Conservation (phyloP, 2,797 vertebrate species). For the Loriculus beryllinus region DNA sequence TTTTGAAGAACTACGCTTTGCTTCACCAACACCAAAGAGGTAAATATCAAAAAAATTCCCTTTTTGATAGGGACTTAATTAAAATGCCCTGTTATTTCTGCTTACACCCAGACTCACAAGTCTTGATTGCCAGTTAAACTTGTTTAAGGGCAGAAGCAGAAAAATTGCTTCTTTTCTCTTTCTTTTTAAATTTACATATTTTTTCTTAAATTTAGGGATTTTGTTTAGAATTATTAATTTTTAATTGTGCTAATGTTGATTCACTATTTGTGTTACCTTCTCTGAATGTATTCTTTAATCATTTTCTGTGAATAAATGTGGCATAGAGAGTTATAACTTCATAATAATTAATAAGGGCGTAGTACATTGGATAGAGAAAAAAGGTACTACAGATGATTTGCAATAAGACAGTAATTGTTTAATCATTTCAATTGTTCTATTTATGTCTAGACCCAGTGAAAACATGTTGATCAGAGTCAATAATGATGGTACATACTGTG, state of each 20-base stretch:
- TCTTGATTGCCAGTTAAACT: not conserved
- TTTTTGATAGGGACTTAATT: not conserved
- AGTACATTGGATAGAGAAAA: not conserved
- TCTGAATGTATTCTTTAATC: not conserved
- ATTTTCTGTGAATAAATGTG: not conserved
- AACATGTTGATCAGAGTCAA: slow-evolving; percentile 99
- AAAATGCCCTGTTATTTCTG: not conserved
- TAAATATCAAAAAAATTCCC: slow-evolving; percentile 54
- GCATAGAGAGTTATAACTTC: not conserved
- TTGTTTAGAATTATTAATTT: not conserved
- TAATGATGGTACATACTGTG: slow-evolving; percentile 97
- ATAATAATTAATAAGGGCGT: not conserved
- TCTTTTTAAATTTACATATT: not conserved
- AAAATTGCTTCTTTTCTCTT: not conserved
- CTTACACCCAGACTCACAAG: not conserved
- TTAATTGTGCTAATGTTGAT: not conserved
- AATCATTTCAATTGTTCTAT: not conserved
- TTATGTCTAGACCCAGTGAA: slow-evolving; percentile 89
- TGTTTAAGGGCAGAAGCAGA: not conserved
- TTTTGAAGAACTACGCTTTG: slow-evolving; percentile 98
- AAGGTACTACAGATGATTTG: not conserved
- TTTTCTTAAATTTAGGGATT: not conserved
- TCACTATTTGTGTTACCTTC: not conserved
- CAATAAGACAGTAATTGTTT: not conserved
- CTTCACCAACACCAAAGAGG: slow-evolving; percentile 98